Evolutionary conservation across 2,797 vertebrate genomes (phyloP), one percentile per base, ranked within the genome.

Genomic region (Tenualosa thibaudeaui): DNA sequence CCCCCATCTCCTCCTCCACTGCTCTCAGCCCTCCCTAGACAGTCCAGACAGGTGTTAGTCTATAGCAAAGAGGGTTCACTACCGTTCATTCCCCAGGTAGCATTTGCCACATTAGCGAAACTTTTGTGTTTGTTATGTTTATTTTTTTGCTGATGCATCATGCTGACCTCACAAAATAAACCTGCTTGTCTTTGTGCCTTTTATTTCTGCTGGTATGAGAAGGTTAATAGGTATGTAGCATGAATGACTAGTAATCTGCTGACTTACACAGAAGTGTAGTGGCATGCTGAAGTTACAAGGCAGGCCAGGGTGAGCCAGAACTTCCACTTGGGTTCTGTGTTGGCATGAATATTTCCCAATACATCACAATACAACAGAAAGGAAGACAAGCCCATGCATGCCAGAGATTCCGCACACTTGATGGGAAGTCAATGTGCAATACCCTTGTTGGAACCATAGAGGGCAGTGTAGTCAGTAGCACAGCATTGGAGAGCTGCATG

Each of bases 361-460:
- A 46, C 71, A 46, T 78, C 71, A 78, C n/a, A n/a, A n/a, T n/a
- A n/a, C n/a, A 78, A 78, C 37, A 17, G 71, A 43, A 46, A 8
- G 40, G 71, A 46, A 78, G 71, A 78, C 71, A 78, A 78, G 71
- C 37, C 37, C 37, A 40, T 22, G 40, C 71, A 78, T 78, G 71
- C 71, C 40, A 43, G 40, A 43, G 6, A 78, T 78, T 78, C 71
- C 71, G 46, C 71, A 43, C 17, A 5, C 19, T 78, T 22, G 13
- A 46, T 17, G 7, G 26, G 7, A 7, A 7, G 71, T 78, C 15
- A 8, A 6, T 7, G 26, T 46, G 40, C 3, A 17, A 37, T 46
- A 22, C 71, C 40, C 6, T 7, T 46, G 40, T 22, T 43, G 40
- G 71, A 24, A 40, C 71, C 37, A 46, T 46, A 78, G 71, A 78